Evolutionary conservation across 2,888 invertebrate genomes (phyloP).

Genomic region (Chrysolina americana): DNA sequence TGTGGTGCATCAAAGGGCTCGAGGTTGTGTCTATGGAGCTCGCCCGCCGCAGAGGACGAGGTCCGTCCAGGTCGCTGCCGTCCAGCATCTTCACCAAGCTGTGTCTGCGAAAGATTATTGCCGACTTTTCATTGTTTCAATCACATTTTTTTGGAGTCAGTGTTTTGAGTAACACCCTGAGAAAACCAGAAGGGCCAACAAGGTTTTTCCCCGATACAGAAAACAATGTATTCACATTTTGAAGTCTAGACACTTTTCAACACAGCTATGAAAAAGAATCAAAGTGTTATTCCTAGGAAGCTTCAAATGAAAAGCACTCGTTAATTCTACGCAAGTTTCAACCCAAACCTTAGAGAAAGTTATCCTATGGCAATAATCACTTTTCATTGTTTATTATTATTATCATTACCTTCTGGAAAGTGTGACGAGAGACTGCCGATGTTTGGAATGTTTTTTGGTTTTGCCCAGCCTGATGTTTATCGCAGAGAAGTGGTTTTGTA

Average conservation of each 20-base stretch:
- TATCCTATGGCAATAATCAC: no score
- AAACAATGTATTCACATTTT: no score
- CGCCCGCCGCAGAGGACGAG: slow-evolving; percentile 78
- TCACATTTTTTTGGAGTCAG: no score
- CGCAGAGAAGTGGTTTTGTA: slow-evolving; percentile 92
- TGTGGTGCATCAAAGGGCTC: slow-evolving; percentile 58
- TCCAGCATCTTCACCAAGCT: slow-evolving; percentile 86
- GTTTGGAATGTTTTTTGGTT: slow-evolving; percentile 81
- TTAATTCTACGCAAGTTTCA: no score
- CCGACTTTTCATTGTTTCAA: no score
- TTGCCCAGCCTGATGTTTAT: slow-evolving; percentile 85
- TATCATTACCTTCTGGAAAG: slow-evolving; percentile 78
- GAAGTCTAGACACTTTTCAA: no score
- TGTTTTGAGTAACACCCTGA: no score
- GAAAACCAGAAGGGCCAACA: no score
- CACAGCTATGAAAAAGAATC: no score
- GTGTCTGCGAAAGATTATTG: slow-evolving; percentile 70
- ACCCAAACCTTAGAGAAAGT: neutral
- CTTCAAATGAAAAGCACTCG: no score
- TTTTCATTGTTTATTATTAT: slow-evolving; percentile 18
- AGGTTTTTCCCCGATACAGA: no score
- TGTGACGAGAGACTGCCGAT: slow-evolving; percentile 88
- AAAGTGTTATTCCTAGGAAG: no score
- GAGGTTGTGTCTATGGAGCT: slow-evolving; percentile 64
- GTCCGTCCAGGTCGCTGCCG: slow-evolving; percentile 79